Evolutionary conservation across 2,797 vertebrate genomes (phyloP), one percentile per base, ranked within the genome.

Genomic region (Mormyrus proboscirostris): DNA sequence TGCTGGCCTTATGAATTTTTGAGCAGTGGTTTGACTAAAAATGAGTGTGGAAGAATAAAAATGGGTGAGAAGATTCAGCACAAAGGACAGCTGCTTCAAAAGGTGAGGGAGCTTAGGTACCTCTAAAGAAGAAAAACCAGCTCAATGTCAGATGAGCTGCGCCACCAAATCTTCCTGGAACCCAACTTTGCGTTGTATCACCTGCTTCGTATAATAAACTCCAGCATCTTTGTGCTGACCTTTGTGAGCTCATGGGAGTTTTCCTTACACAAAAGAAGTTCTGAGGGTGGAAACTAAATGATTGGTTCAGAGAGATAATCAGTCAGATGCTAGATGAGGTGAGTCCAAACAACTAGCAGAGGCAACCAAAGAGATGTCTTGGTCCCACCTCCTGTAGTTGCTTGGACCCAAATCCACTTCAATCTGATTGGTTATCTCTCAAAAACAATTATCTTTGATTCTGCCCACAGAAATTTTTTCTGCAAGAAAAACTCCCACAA

Each of bases 21-120:
- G 69, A 91, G 59, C 83, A 88, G 90, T 19, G 12, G 86, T 87
- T 29, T 88, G 85, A 76, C 86, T 89, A 87, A 55, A 91, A 89
- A 91, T 90, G 84, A 89, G 85, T 85, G 82, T 19, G 22, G 88
- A 91, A 91, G 82, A 92, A 92, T 90, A 91, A 90, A 90, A 89
- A 90, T 90, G 87, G 89, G 73, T 29, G 69, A 19, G 29, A 16
- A 16, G 33, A 41, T 5, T 7, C 33, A 38, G 29, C 33, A 76
- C 22, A 38, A 29, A 29, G 25, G 62, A 29, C 62, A 12, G 62
- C 62, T 29, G 62, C 62, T 9, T 65, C 22, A 29, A 22, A 25
- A 65, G 62, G 25, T 12, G 62, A 69, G 25, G 25, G 62, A 65
- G 62, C 62, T 29, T 10, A 9, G 25, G 9, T 29, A 65, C 62